Percentiles rank a stretch among this genome's conserved stretches.
Conservation (phyloP, 2,888 invertebrate genomes). For the Heliconius charithonia region DNA sequence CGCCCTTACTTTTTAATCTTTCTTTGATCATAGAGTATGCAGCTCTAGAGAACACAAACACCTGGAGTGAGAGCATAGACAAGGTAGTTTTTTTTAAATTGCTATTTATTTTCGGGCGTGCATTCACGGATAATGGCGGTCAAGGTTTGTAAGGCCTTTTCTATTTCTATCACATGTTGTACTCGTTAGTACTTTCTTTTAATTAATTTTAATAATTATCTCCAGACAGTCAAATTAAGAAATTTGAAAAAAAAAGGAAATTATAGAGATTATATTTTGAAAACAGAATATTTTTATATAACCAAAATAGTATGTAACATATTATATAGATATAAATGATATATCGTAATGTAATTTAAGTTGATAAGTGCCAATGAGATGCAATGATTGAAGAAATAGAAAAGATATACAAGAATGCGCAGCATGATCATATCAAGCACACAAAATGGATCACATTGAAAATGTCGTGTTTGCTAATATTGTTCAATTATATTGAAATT, state of each 20-base stretch:
- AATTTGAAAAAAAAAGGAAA: background rate
- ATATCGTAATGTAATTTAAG: background rate
- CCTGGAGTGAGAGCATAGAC: constrained; percentile 86
- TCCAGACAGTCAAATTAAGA: background rate
- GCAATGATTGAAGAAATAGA: constrained; percentile 44
- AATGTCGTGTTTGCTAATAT: constrained; percentile 20
- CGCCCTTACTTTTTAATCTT: constrained; percentile 89
- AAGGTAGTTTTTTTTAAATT: constrained; percentile 54
- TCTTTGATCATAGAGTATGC: constrained; percentile 93
- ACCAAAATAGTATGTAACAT: background rate
- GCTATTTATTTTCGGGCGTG: constrained; percentile 49
- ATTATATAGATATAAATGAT: background rate
- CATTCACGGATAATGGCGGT: constrained; percentile 53
- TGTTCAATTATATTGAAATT: background rate
- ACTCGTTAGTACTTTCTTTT: background rate
- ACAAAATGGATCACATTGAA: constrained; percentile 20
- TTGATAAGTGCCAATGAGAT: constrained; percentile 10
- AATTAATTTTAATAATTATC: background rate
- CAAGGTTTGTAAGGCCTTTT: constrained; percentile 53
- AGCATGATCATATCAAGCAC: constrained; percentile 31
- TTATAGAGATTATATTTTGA: background rate
- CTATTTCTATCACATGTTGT: constrained; percentile 42
- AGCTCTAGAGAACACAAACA: constrained; percentile 93
- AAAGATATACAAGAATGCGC: constrained; percentile 34
- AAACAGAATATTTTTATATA: background rate